Conservation (phyloP, 2,888 invertebrate species). For the Megaustenia siamemsis region DNA sequence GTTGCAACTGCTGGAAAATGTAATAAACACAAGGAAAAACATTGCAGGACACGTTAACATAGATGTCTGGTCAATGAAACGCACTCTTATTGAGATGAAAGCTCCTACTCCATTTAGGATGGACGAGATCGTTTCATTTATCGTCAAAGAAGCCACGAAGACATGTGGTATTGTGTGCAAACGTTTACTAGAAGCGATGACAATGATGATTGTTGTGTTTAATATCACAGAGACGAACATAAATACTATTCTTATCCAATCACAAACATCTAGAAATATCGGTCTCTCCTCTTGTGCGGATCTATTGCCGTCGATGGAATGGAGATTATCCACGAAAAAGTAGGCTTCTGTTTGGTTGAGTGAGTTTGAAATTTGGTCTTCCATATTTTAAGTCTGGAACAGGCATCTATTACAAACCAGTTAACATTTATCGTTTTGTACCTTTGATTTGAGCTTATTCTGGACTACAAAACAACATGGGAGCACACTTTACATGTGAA, state of each 20-base stretch:
- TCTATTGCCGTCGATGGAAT: background rate
- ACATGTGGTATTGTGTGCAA: background rate
- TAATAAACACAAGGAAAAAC: background rate
- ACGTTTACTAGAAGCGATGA: background rate
- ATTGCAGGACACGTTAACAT: background rate
- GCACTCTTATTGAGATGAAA: background rate
- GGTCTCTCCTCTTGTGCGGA: background rate
- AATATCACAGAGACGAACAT: background rate
- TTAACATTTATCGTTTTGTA: no score
- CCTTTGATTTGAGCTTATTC: no score
- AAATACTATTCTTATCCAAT: no score
- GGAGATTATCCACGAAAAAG: background rate
- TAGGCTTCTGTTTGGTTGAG: no score
- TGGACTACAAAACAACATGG: no score
- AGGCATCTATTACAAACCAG: no score
- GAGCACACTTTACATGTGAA: no score
- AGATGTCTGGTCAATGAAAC: no score
- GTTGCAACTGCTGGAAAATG: background rate
- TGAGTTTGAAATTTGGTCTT: no score
- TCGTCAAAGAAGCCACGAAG: conserved; percentile 13
- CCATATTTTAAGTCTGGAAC: no score
- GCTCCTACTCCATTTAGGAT: background rate
- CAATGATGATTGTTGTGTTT: background rate
- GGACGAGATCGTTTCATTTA: background rate
- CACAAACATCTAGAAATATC: background rate